phyloP scores from a whole-genome alignment of 2,113 vertebrate species.

The Machaerirhynchus nigripectus region DNA sequence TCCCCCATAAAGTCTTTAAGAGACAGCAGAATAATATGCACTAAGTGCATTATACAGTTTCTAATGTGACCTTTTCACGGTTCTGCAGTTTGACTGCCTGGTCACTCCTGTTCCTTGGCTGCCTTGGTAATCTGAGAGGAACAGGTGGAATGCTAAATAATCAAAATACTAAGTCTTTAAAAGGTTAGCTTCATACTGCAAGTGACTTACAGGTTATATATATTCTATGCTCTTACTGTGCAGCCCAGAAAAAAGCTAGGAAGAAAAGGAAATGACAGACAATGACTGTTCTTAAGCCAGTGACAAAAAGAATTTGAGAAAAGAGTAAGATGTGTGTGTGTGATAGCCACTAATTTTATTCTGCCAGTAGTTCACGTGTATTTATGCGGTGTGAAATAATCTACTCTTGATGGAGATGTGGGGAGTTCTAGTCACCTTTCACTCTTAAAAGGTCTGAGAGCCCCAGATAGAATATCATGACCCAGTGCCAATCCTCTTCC shows the following conservation, averaged over 20 bases:
- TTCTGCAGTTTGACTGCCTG: slow-evolving; percentile 30
- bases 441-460: not conserved
- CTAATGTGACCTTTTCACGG: slow-evolving; percentile 56
- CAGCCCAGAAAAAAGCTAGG: not conserved
- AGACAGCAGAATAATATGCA: slow-evolving; percentile 42
- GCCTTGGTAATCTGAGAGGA: slow-evolving; percentile 8
- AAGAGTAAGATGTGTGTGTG: not conserved
- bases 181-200: slow-evolving; percentile 15
- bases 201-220: not conserved
- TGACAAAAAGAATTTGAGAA: not conserved
- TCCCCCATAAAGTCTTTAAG: slow-evolving; percentile 35
- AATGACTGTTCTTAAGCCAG: not conserved
- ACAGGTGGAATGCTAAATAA: slow-evolving; percentile 30
- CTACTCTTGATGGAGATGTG: not conserved
- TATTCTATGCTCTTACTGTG: not conserved
- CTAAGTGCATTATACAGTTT: slow-evolving; percentile 42
- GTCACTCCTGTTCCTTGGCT: slow-evolving; percentile 12
- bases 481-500: not conserved
- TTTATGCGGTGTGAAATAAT: not conserved
- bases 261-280: not conserved
- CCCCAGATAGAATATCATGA: not conserved
- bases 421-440: not conserved
- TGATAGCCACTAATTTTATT: not conserved
- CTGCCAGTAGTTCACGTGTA: not conserved
- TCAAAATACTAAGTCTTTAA: slow-evolving; percentile 23